Conservation (phyloP, 2,797 vertebrate genomes). For the Gymnodraco acuticeps region DNA sequence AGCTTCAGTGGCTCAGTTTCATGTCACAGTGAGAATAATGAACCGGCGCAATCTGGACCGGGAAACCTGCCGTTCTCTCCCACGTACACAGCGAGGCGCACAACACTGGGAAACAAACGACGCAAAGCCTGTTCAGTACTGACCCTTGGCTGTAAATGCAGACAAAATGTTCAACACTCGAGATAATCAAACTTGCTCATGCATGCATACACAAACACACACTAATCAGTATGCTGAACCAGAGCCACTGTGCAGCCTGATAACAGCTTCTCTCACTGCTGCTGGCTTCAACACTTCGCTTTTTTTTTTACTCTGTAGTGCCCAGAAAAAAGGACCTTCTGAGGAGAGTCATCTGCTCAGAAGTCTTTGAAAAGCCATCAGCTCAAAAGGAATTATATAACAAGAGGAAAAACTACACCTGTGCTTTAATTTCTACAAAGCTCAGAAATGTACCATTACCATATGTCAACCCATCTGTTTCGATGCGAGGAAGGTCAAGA, state of each 20-base stretch:
- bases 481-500: slow-evolving; percentile 46
- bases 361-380: slow-evolving; percentile 51
- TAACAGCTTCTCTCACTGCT: slow-evolving; percentile 63
- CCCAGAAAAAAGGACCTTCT: slow-evolving; percentile 44
- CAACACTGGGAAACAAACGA: neutral
- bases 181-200: slow-evolving; percentile 15
- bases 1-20: slow-evolving; percentile 60
- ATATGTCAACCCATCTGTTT: slow-evolving; percentile 22
- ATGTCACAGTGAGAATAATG: slow-evolving; percentile 56
- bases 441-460: neutral
- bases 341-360: slow-evolving; percentile 44
- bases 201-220: slow-evolving; percentile 35
- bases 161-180: slow-evolving; percentile 24
- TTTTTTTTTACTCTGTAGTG: slow-evolving; percentile 39
- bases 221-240: slow-evolving; percentile 75
- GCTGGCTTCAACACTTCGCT: slow-evolving; percentile 34
- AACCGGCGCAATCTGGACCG: slow-evolving; percentile 41
- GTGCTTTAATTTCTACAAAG: slow-evolving; percentile 17
- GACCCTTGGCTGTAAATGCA: slow-evolving; percentile 21
- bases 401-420: slow-evolving; percentile 46
- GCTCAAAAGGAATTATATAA: slow-evolving; percentile 34
- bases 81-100: slow-evolving; percentile 7
- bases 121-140: neutral
- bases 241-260: slow-evolving; percentile 65
- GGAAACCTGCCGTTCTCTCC: slow-evolving; percentile 51